Evolutionary conservation across 2,797 vertebrate species (phyloP), one percentile per base, ranked within the genome.

Genomic region (Amphiprion clarkii): DNA sequence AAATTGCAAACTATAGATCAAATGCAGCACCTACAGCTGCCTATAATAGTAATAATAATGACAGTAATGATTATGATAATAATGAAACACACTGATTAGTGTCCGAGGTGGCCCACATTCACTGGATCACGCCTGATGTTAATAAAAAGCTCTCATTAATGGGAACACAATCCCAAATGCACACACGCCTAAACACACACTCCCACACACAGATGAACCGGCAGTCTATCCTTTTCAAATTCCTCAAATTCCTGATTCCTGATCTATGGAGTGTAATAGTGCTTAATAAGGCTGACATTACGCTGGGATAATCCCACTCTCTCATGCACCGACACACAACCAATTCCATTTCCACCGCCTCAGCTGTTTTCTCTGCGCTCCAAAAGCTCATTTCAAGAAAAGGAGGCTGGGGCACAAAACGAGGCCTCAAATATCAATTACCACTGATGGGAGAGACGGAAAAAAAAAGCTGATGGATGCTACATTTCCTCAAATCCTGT

Each of bases 281-380:
- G 90, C 91, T 93, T 94, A 94, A 94, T 94, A 94, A 94, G 91
- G 85, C 89, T 88, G 91, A 88, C 92, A 93, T 94, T 94, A 94
- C 85, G 78, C 78, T 67, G 73, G 84, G 90, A 93, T 94, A 94
- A 95, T 94, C 91, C 87, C 79, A 70, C 87, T 91, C 89, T 90
- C 90, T 93, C 84, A 94, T 93, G 93, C 92, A 93, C 86, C 79
- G 85, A 92, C 92, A 94, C 92, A 93, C 90, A 93, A 85, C 89
- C 92, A 94, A 94, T 94, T 94, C 89, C 91, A 88, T 94, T 94
- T 93, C 85, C 77, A 89, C 86, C 72, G 87, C 85, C 88, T 93
- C 93, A 93, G 93, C 92, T 93, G 77, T 92, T 92, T 93, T 87
- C 79, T 82, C 74, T 69, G 61, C 36, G 74, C 85, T 88, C 83